Evolutionary conservation across 2,113 vertebrate species (phyloP).

Genomic region (Galbula dea): DNA sequence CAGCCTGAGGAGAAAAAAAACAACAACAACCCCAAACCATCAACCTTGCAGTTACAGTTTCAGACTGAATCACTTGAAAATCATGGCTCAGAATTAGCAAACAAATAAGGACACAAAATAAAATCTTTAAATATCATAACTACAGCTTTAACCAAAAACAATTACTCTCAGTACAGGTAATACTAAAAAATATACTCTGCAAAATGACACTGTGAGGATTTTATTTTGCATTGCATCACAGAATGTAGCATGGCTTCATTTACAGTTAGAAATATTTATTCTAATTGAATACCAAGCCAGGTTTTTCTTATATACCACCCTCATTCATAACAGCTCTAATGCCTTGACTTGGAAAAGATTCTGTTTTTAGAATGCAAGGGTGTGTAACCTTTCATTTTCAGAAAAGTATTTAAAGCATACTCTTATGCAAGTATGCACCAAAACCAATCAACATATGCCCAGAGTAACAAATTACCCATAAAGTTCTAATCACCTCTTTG

Average conservation of each 20-base stretch:
- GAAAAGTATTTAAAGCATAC: background rate
- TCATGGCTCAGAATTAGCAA: background rate
- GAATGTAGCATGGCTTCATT: background rate
- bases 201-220: background rate
- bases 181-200: background rate
- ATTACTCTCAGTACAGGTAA: background rate
- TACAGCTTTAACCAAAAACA: background rate
- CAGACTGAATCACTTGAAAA: background rate
- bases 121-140: background rate
- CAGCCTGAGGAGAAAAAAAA: constrained; percentile 68
- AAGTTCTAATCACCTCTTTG: background rate
- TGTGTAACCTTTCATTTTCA: background rate
- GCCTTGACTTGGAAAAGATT: background rate
- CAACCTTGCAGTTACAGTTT: background rate
- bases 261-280: background rate
- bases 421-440: background rate
- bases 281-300: background rate
- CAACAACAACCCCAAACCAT: background rate
- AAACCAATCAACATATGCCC: background rate
- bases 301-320: background rate
- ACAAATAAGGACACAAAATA: background rate
- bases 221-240: background rate
- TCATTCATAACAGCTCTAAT: background rate
- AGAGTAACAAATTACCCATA: background rate
- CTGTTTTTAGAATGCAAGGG: background rate